Evolutionary conservation across 2,888 invertebrate genomes (phyloP).

Genomic region (Coelogynopora nodosa): DNA sequence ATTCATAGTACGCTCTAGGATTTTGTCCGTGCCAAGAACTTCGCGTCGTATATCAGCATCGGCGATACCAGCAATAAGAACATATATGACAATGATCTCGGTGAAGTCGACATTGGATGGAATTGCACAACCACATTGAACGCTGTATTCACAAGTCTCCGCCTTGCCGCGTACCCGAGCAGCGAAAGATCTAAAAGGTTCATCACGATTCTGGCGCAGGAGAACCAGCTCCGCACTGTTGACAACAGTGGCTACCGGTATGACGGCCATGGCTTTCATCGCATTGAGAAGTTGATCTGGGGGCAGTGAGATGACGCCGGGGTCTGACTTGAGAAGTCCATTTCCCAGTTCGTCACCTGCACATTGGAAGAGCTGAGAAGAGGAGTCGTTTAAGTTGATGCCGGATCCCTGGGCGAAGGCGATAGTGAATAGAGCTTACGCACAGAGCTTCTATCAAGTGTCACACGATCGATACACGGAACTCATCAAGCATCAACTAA

Average conservation of each 20-base stretch:
- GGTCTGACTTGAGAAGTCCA: neutral
- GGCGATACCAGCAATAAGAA: neutral
- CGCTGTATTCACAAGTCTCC: neutral
- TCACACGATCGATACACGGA: no score
- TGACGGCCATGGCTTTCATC: neutral
- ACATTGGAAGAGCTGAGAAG: conserved; percentile 9
- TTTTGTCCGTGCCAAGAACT: neutral
- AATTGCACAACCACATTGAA: neutral
- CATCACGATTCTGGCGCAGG: neutral
- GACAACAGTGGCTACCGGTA: neutral
- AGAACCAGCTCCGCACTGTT: neutral
- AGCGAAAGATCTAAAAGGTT: neutral
- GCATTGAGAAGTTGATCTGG: neutral
- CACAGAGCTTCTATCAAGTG: no score
- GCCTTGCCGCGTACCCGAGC: neutral
- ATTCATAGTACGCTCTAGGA: neutral
- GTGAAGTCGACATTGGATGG: neutral
- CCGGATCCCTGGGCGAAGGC: no score
- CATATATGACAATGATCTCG: neutral
- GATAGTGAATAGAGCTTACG: no score
- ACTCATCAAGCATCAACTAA: neutral
- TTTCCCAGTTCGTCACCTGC: neutral
- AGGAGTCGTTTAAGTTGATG: neutral
- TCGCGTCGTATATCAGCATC: neutral
- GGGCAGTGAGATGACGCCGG: neutral